Evolutionary conservation across 2,797 vertebrate genomes (phyloP).

Genomic region (Gallinago stenura): DNA sequence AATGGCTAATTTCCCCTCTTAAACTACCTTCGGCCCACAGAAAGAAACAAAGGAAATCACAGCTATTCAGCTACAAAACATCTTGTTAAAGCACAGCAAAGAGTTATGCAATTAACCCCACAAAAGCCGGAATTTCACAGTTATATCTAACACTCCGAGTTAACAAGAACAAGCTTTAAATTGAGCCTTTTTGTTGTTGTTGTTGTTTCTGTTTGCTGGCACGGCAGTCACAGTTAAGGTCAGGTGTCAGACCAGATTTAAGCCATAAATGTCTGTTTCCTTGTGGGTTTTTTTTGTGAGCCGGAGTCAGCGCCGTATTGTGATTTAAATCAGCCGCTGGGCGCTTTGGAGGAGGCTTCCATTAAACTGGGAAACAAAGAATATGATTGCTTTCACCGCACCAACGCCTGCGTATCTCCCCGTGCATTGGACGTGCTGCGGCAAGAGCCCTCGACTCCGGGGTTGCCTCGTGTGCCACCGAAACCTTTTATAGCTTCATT

Average conservation of each 20-base stretch:
- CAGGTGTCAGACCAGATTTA: slow-evolving; percentile 61
- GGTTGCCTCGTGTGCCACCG: neutral
- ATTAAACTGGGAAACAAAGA: slow-evolving; percentile 67
- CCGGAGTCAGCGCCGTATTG: slow-evolving; percentile 41
- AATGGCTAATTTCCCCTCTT: slow-evolving; percentile 75
- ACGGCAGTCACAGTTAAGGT: slow-evolving; percentile 52
- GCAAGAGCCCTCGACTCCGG: neutral
- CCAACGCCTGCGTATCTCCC: slow-evolving; percentile 2
- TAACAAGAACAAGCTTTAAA: slow-evolving; percentile 47
- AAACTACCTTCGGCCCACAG: slow-evolving; percentile 63
- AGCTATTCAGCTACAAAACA: slow-evolving; percentile 70
- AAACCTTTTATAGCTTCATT: neutral
- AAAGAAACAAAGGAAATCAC: slow-evolving; percentile 79
- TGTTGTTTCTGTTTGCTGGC: slow-evolving; percentile 58
- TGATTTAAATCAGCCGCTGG: slow-evolving; percentile 68
- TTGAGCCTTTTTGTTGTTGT: neutral
- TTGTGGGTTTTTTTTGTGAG: slow-evolving; percentile 44
- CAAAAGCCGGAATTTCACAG: slow-evolving; percentile 73
- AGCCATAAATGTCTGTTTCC: slow-evolving; percentile 60
- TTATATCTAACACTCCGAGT: slow-evolving; percentile 56
- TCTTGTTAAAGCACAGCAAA: slow-evolving; percentile 74
- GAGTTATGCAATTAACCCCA: slow-evolving; percentile 66
- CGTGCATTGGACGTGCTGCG: neutral
- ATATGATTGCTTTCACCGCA: slow-evolving; percentile 4
- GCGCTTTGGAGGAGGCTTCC: slow-evolving; percentile 40